These are phyloP conservation scores for Agrochola litura DNA, from an alignment of 2,888 invertebrate species.

Conservation along the genomic window DNA sequence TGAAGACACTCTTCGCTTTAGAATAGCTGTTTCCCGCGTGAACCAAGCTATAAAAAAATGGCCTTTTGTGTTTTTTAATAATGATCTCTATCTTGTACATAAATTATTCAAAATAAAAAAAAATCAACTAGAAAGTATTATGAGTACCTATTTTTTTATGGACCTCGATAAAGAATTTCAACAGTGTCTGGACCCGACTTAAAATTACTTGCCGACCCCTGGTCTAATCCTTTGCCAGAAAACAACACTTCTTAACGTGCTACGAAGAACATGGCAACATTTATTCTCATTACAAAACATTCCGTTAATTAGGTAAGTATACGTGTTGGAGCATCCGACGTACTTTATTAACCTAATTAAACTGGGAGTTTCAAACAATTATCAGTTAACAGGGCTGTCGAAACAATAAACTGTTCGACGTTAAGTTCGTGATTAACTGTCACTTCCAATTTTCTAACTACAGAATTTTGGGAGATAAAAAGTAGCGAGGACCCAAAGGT, in stretches of 20 bases:
- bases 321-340: not conserved
- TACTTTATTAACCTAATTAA: conserved; percentile 44
- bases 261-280: not conserved
- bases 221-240: too few relatives aligned
- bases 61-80: too few relatives aligned
- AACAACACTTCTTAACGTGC: not conserved
- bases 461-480: not conserved
- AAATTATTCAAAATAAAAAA: too few relatives aligned
- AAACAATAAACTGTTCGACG: conserved; percentile 37
- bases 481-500: not conserved
- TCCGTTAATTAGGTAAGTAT: not conserved
- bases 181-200: too few relatives aligned
- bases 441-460: conserved; percentile 18
- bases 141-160: too few relatives aligned
- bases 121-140: too few relatives aligned
- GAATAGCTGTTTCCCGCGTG: too few relatives aligned
- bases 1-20: too few relatives aligned
- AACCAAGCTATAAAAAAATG: too few relatives aligned
- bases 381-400: conserved; percentile 49
- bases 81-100: too few relatives aligned
- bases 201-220: too few relatives aligned
- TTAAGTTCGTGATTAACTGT: conserved; percentile 40
- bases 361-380: conserved; percentile 18
- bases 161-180: too few relatives aligned
- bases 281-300: conserved; percentile 10